phyloP scores from a whole-genome alignment of 2,113 vertebrate genomes.

The Dipodomys spectabilis region DNA sequence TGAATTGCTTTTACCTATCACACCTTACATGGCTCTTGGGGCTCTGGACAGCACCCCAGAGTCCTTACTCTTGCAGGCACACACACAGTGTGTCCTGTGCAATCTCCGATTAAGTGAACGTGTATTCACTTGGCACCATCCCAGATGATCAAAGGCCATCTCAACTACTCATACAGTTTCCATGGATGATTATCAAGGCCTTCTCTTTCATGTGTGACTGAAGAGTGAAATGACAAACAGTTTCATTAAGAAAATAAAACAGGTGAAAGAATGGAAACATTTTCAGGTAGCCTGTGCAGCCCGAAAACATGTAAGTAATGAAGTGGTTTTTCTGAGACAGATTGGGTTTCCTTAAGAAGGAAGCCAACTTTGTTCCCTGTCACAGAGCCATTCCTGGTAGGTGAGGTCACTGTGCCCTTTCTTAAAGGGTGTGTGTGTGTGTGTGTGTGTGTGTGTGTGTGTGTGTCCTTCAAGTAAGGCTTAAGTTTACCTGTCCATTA shows the following conservation, averaged over 20 bases:
- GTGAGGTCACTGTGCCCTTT: slow-evolving; percentile 75
- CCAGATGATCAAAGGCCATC: slow-evolving; percentile 42
- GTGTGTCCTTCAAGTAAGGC: slow-evolving; percentile 42
- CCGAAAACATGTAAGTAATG: slow-evolving; percentile 69
- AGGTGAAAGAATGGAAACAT: slow-evolving; percentile 44
- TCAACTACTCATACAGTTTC: slow-evolving; percentile 7
- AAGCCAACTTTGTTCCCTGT: slow-evolving; percentile 78
- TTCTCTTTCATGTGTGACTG: slow-evolving; percentile 34
- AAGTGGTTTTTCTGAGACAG: slow-evolving; percentile 66
- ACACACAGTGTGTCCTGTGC: accelerated
- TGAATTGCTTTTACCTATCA: neutral
- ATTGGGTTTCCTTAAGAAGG: slow-evolving; percentile 74
- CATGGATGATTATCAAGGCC: slow-evolving; percentile 35
- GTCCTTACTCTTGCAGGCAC: neutral
- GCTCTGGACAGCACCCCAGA: neutral
- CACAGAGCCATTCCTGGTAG: slow-evolving; percentile 73
- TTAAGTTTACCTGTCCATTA: slow-evolving; percentile 75
- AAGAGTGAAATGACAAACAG: slow-evolving; percentile 2
- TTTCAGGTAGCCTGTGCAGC: neutral
- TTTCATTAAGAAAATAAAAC: slow-evolving; percentile 63
- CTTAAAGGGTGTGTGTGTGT: slow-evolving; percentile 22
- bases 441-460: too few relatives aligned
- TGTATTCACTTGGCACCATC: neutral
- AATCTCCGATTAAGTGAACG: neutral
- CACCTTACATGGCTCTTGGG: neutral